phyloP scores from a whole-genome alignment of 1,140 invertebrate genomes.

The Aradophagus sp. region DNA sequence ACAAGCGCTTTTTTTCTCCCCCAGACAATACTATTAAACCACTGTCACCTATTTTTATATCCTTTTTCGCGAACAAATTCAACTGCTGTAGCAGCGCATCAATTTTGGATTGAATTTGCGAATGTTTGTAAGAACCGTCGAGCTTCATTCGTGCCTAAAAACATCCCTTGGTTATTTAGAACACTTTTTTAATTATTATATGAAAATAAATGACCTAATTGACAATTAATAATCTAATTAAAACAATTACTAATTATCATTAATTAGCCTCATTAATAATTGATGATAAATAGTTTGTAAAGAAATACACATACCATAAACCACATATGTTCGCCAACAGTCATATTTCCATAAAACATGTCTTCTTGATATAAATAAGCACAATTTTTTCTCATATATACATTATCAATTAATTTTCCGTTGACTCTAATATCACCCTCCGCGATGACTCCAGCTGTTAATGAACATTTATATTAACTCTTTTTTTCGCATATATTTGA shows the following conservation, averaged over 20 bases:
- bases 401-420: slow-evolving; percentile 78
- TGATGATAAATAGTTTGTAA: slow-evolving; percentile 12
- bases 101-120: slow-evolving; percentile 79
- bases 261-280: no score
- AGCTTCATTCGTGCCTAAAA: slow-evolving; percentile 86
- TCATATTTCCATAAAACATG: slow-evolving; percentile 89
- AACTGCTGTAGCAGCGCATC: slow-evolving; percentile 82
- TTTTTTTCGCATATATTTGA: no score
- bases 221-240: no score
- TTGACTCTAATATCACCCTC: slow-evolving; percentile 86
- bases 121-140: slow-evolving; percentile 78
- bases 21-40: slow-evolving; percentile 90
- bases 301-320: no score
- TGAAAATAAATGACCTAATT: no score
- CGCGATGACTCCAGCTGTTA: slow-evolving; percentile 79
- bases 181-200: no score
- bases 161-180: no score
- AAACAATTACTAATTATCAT: no score
- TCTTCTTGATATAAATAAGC: slow-evolving; percentile 97
- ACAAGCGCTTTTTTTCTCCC: slow-evolving; percentile 93
- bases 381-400: slow-evolving; percentile 85
- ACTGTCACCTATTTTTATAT: slow-evolving; percentile 85
- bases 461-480: not conserved
- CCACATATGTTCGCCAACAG: slow-evolving; percentile 90
- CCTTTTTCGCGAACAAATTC: slow-evolving; percentile 81